Percentiles rank a stretch among this genome's conserved stretches.
Evolutionary conservation across 2,888 invertebrate genomes (phyloP).

Genomic region (Tryphoninae sp.): DNA sequence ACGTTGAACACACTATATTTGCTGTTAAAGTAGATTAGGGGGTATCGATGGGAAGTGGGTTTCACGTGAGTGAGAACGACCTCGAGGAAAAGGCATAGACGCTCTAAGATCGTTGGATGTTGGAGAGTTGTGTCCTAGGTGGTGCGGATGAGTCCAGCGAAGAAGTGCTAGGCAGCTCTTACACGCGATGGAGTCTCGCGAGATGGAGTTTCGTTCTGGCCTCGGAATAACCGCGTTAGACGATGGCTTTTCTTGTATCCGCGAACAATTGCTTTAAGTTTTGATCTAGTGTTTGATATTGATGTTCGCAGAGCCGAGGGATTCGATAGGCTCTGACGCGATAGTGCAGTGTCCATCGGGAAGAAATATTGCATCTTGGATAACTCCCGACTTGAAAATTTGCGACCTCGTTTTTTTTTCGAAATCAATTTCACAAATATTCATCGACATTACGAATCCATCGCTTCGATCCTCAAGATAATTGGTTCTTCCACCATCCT

Average conservation of each 20-base stretch:
- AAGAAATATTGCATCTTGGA: too few relatives aligned
- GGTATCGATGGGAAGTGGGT: neutral
- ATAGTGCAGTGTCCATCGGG: neutral
- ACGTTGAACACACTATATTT: slow-evolving; percentile 75
- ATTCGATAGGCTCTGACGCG: neutral
- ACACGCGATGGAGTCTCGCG: slow-evolving; percentile 73
- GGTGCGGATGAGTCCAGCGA: neutral
- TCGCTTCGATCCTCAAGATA: neutral
- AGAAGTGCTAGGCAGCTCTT: neutral
- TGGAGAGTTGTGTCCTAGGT: slow-evolving; percentile 36
- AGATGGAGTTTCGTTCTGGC: slow-evolving; percentile 74
- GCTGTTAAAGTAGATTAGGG: slow-evolving; percentile 75
- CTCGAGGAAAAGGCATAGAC: slow-evolving; percentile 16
- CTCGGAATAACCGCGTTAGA: slow-evolving; percentile 75
- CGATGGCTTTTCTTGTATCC: slow-evolving; percentile 77
- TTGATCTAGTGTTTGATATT: slow-evolving; percentile 74
- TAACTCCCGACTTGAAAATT: too few relatives aligned
- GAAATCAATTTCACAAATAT: too few relatives aligned
- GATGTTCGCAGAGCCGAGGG: slow-evolving; percentile 64
- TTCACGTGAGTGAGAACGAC: slow-evolving; percentile 8
- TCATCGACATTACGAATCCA: neutral
- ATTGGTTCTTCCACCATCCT: neutral
- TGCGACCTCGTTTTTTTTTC: too few relatives aligned
- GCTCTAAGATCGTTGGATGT: slow-evolving; percentile 18
- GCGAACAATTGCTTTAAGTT: slow-evolving; percentile 76